Evolutionary conservation across 37 sponge, comb jelly and placozoan genomes (phyloP).

Genomic region (Diacarnus erythraeanus): DNA sequence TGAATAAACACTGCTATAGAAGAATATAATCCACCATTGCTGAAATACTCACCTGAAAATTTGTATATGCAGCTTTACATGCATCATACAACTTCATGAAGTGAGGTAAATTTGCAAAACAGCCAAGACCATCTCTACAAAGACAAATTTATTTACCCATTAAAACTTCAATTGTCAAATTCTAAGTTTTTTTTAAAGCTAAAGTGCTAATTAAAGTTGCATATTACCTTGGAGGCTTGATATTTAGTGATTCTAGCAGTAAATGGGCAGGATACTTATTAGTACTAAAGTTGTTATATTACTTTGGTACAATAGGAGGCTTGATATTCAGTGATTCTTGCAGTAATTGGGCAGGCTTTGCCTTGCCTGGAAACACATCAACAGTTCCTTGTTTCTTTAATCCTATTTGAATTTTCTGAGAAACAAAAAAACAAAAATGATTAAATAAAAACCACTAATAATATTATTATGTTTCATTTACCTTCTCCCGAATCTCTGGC

Average conservation of each 20-base stretch:
- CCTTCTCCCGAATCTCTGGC: conserved; percentile 55
- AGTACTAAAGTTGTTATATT: background rate
- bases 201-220: too few species aligned
- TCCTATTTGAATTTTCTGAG: background rate
- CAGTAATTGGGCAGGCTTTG: conserved; percentile 6
- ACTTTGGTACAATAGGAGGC: conserved; percentile 3
- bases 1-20: conserved; percentile 7
- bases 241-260: background rate
- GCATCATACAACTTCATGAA: conserved; percentile 59
- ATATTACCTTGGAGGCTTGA: background rate
- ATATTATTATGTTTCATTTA: background rate
- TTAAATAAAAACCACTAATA: background rate
- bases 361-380: background rate
- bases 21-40: too few species aligned
- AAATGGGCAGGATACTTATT: background rate
- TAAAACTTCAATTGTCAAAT: too few species aligned
- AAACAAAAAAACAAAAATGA: background rate
- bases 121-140: conserved; percentile 52
- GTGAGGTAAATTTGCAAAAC: conserved; percentile 31
- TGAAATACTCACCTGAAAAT: conserved; percentile 62
- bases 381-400: background rate
- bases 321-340: background rate
- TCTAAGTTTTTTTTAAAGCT: too few species aligned
- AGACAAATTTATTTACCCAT: background rate
- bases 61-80: conserved; percentile 63